Conservation (phyloP, 2,888 invertebrate genomes). For the Drosophila prolongata region DNA sequence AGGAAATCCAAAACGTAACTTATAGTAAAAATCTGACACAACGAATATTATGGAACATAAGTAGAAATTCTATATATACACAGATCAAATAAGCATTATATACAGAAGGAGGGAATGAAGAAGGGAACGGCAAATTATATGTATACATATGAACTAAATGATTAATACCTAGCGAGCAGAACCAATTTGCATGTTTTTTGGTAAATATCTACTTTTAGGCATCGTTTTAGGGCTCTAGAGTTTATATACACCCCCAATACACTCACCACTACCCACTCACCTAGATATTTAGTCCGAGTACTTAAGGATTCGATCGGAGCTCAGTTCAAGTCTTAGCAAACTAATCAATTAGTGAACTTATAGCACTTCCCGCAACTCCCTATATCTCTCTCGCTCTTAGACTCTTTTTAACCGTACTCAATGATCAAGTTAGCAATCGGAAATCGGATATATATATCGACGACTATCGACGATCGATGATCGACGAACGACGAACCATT, state of each 20-base stretch:
- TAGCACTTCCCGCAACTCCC: slow-evolving; percentile 70
- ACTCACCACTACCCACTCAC: slow-evolving; percentile 31
- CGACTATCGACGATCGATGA: slow-evolving; percentile 10
- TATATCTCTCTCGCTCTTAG: slow-evolving; percentile 68
- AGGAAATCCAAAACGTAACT: slow-evolving; percentile 79
- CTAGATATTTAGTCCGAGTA: slow-evolving; percentile 25
- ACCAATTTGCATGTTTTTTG: slow-evolving; percentile 79
- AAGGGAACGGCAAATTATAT: slow-evolving; percentile 54
- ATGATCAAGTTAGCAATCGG: slow-evolving; percentile 39
- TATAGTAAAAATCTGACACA: slow-evolving; percentile 84
- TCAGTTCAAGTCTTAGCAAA: slow-evolving; percentile 75
- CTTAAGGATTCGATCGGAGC: slow-evolving; percentile 31
- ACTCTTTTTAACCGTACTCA: slow-evolving; percentile 60
- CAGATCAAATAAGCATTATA: slow-evolving; percentile 75
- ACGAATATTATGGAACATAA: slow-evolving; percentile 85
- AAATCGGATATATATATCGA: slow-evolving; percentile 53
- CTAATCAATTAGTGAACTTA: slow-evolving; percentile 75
- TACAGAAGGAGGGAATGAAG: slow-evolving; percentile 55
- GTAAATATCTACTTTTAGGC: slow-evolving; percentile 67
- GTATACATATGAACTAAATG: slow-evolving; percentile 66
- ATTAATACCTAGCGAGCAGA: slow-evolving; percentile 70
- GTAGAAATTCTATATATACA: slow-evolving; percentile 83
- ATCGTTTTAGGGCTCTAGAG: slow-evolving; percentile 74
- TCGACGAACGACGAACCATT: slow-evolving; percentile 41
- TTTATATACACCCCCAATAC: slow-evolving; percentile 56